Base-by-base conservation (phyloP, 2,888 invertebrate genomes). In the Fragum sueziense region DNA sequence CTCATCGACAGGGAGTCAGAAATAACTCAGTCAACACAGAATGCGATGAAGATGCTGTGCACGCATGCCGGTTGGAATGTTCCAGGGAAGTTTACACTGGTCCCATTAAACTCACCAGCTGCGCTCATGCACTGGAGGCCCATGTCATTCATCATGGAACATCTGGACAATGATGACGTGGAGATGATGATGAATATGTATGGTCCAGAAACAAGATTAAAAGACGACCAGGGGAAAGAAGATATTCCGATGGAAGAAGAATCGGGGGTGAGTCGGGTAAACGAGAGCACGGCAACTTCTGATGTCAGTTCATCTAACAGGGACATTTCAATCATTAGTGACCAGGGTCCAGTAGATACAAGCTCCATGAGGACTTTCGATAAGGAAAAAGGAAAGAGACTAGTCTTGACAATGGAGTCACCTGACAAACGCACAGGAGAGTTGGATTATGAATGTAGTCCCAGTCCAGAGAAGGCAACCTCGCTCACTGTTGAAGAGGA, bases 21-120 rank as follows among this genome's bases (percentile, higher is more conserved):
- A 27, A 67, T 41, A 22, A 67, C 67, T 25, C 37, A 22, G 4
- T 41, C 33, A 22, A 67, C 67, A 20, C 41, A 47, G 27, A 33
- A 47, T 33, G 67, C 67, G 14, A 41, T 67, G 67, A 47, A 33
- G 41, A 67, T 22, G 34, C 67, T 67, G 27, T 67, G 67, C 34
- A 25, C 14, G 25, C 29, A 41, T 9, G 67, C 67, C 25, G 47
- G 47, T 25, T 67, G 41, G 67, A 22, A 62, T 34, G 57, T 67
- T n/a, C 37, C 67, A 22, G n/a, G 20, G 25, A 34, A 68, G 27
- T 74, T 74, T 33, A 68, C 57, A 14, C 17, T 74, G 25, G 57
- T 37, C 11, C 74, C 74, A 20, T 25, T 52, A 14, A 74, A 54
- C 62, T 74, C 67, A 22, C 67, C 67, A 17, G 74, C 51, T 14